These are phyloP conservation scores for Vanessa tameamea DNA, from an alignment of 1,140 invertebrate species.

Conservation along the genomic window DNA sequence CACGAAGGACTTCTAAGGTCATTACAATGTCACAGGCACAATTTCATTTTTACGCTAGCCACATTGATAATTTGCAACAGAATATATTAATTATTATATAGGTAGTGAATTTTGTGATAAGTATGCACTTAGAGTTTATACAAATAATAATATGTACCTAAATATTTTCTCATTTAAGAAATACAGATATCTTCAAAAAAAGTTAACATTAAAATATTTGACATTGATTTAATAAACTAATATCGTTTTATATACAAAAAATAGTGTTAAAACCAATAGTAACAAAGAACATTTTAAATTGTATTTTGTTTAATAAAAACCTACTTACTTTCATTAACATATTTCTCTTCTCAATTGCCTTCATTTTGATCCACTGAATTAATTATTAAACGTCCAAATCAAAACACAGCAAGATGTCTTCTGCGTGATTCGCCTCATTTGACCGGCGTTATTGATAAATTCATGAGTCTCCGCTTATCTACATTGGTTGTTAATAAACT, in stretches of 20 bases:
- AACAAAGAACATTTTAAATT: no score
- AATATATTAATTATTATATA: neutral
- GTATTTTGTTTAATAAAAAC: no score
- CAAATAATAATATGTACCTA: no score
- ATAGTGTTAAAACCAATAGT: neutral
- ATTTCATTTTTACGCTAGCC: constrained; percentile 51
- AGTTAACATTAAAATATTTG: no score
- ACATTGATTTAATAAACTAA: no score
- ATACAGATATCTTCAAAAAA: no score
- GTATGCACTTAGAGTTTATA: neutral
- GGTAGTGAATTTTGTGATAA: no score
- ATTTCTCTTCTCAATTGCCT: constrained; percentile 37
- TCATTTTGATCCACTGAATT: constrained; percentile 32
- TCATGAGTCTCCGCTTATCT: constrained; percentile 43
- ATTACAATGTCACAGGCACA: constrained; percentile 65
- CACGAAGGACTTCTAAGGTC: constrained; percentile 62
- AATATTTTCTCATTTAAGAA: no score
- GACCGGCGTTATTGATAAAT: constrained; percentile 29
- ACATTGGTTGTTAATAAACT: constrained; percentile 56
- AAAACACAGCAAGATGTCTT: constrained; percentile 33
- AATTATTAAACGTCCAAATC: constrained; percentile 32
- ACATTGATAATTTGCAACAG: constrained; percentile 14
- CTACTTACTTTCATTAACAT: constrained; percentile 32
- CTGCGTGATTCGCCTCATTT: constrained; percentile 26
- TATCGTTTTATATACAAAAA: no score